Percentiles rank a stretch among this genome's conserved stretches.
phyloP scores from a whole-genome alignment of 1,140 invertebrate genomes.

The Drosophila funebris region DNA sequence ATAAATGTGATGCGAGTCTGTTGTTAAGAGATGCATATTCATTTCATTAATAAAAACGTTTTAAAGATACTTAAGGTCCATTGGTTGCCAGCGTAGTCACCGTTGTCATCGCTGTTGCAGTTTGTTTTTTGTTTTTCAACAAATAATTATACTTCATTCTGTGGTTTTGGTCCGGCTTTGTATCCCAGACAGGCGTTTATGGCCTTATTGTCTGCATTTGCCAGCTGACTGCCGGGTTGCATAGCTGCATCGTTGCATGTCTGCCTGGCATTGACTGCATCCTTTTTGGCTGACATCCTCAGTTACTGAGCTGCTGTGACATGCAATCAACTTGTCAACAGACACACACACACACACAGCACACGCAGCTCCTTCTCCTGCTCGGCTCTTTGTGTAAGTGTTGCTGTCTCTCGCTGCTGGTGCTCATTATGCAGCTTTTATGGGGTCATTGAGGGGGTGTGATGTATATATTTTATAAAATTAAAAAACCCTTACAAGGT shows the following conservation, averaged over 20 bases:
- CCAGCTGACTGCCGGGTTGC: constrained; percentile 24
- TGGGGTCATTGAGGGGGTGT: constrained; percentile 61
- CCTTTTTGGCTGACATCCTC: neutral
- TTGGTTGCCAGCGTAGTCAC: neutral
- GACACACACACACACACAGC: constrained; percentile 9
- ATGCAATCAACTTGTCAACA: constrained; percentile 73
- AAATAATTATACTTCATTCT: constrained; percentile 27
- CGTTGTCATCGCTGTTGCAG: neutral
- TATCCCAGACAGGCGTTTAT: constrained; percentile 6
- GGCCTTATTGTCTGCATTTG: constrained; percentile 52
- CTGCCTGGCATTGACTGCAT: constrained; percentile 9
- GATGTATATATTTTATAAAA: constrained; percentile 70
- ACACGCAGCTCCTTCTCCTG: neutral
- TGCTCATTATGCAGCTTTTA: constrained; percentile 70
- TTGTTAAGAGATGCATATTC: neutral
- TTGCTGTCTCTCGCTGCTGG: constrained; percentile 13
- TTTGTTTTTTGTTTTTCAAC: constrained; percentile 19
- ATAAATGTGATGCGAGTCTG: neutral
- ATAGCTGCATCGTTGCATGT: neutral
- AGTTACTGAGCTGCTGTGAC: constrained; percentile 36
- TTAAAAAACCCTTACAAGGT: constrained; percentile 49
- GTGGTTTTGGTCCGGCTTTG: constrained; percentile 19
- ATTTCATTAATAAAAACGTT: constrained; percentile 28
- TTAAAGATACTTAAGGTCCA: constrained; percentile 28
- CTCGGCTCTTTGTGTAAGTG: constrained; percentile 8